Conservation (phyloP, 1,140 invertebrate genomes). For the Meloidogyne chitwoodi region DNA sequence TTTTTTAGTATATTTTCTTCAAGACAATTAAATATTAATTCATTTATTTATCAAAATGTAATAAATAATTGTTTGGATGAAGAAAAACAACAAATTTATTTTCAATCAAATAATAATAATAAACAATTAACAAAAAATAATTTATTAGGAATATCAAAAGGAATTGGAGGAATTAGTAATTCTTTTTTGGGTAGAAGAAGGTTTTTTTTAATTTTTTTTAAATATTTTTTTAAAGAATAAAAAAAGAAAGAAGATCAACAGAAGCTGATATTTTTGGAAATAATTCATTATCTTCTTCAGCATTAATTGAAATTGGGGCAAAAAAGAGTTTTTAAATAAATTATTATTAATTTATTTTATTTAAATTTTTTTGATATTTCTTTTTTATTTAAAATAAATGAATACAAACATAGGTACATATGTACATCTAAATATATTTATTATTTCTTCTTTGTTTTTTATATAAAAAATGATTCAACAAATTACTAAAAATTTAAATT, state of each 20-base stretch:
- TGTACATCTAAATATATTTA: no score
- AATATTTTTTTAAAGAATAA: not conserved
- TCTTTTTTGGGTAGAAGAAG: not conserved
- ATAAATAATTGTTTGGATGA: not conserved
- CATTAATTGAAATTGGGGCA: not conserved
- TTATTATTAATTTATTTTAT: no score
- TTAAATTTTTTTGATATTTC: no score
- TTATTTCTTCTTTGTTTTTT: not conserved
- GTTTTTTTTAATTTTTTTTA: not conserved
- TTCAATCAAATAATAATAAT: no score
- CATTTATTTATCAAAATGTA: conserved; percentile 5
- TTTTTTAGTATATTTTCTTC: conserved; percentile 11
- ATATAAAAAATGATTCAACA: not conserved
- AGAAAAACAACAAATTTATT: not conserved
- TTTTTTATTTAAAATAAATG: no score
- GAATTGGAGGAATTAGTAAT: not conserved
- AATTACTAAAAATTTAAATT: not conserved
- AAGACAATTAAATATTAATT: not conserved
- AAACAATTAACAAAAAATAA: not conserved
- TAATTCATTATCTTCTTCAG: not conserved
- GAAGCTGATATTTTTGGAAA: not conserved
- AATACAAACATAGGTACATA: no score
- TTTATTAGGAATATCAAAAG: not conserved
- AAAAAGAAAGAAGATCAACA: not conserved
- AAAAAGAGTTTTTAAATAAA: not conserved